These are phyloP conservation scores for Notolabrus celidotus DNA, from an alignment of 2,797 vertebrate genomes.

Conservation along the genomic window DNA sequence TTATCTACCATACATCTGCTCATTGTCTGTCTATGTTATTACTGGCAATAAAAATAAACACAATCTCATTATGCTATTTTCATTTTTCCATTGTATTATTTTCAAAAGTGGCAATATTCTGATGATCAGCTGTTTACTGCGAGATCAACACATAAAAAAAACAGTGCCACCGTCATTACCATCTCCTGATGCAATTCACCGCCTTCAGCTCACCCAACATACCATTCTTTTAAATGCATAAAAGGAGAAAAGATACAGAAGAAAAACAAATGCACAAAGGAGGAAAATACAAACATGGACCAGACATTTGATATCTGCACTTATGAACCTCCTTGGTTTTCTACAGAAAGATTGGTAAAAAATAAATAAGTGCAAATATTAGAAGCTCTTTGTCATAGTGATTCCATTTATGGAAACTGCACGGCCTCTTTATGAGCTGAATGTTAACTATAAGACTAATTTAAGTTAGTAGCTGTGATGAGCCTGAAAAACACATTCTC, in stretches of 20 bases:
- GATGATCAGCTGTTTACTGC: background rate
- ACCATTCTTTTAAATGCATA: background rate
- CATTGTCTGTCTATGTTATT: constrained; percentile 7
- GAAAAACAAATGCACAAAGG: background rate
- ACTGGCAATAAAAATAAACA: background rate
- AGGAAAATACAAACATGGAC: background rate
- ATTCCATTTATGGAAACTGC: too few species aligned
- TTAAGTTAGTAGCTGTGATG: too few species aligned
- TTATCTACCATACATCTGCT: constrained; percentile 31
- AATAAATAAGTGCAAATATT: too few species aligned
- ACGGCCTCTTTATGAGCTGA: too few species aligned
- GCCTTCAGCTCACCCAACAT: background rate
- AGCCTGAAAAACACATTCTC: too few species aligned
- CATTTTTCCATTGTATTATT: background rate
- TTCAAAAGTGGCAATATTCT: background rate
- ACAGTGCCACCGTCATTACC: background rate
- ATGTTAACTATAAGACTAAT: too few species aligned
- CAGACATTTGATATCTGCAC: background rate
- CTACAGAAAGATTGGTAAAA: too few species aligned
- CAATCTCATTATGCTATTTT: background rate
- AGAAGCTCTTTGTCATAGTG: too few species aligned
- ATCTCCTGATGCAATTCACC: background rate
- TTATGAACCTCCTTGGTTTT: too few species aligned
- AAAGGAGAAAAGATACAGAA: background rate
- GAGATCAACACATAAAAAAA: background rate